Conservation (phyloP, 2,888 invertebrate genomes). For the Nephrotoma flavescens region DNA sequence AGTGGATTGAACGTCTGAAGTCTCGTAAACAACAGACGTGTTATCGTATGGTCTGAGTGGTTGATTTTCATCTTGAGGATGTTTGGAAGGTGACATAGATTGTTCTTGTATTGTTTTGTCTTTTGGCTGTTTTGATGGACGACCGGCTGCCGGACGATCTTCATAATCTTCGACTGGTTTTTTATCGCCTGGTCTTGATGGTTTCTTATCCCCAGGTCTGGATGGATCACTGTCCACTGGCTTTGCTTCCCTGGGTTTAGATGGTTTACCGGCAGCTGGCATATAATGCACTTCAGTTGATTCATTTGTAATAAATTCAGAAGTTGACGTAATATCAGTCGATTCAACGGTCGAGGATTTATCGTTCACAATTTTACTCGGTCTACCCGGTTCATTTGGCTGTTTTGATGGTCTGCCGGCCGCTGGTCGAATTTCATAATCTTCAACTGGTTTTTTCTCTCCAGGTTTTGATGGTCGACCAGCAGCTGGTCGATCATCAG, state of each 20-base stretch:
- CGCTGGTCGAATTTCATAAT: not conserved
- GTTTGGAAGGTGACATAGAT: not conserved
- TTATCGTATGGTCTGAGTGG: not conserved
- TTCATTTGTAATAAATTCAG: not conserved
- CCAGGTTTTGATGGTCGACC: not conserved
- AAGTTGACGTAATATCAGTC: not conserved
- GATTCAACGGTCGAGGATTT: not conserved
- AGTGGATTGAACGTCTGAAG: not conserved
- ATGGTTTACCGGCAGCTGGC: not conserved
- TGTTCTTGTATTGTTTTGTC: not conserved
- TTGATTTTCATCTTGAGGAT: not conserved
- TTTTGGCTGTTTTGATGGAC: not conserved
- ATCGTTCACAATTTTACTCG: not conserved
- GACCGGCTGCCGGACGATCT: not conserved
- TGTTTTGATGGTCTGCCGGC: not conserved
- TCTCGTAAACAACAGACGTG: not conserved
- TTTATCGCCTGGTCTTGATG: not conserved
- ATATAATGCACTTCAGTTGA: not conserved
- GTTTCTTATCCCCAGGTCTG: not conserved
- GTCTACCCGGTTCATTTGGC: not conserved
- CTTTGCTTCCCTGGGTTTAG: not conserved
- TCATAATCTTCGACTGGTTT: not conserved
- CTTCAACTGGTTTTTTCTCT: not conserved
- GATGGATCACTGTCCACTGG: not conserved
- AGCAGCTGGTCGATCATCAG: not conserved